These are phyloP conservation scores for Pterostichus madidus DNA, from an alignment of 2,888 invertebrate species.

Conservation along the genomic window DNA sequence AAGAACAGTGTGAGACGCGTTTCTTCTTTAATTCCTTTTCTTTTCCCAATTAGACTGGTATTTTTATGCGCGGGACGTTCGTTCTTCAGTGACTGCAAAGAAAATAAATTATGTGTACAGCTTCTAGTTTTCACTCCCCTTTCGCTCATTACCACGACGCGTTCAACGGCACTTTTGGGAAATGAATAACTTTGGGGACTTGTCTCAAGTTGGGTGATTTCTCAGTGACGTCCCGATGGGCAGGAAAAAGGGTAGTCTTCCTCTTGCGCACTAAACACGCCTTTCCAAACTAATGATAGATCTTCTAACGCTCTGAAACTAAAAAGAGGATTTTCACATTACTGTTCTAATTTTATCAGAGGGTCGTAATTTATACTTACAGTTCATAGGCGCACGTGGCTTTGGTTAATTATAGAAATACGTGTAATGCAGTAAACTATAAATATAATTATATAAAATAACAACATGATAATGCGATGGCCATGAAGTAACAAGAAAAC, in stretches of 20 bases:
- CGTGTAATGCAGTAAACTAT: not conserved
- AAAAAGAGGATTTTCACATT: conserved; percentile 37
- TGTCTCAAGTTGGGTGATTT: conserved; percentile 11
- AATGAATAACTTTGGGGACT: conserved; percentile 52
- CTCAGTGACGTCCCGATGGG: conserved; percentile 22
- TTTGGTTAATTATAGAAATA: not conserved
- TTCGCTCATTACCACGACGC: conserved; percentile 58
- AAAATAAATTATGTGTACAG: conserved; percentile 54
- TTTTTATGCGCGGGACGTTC: conserved; percentile 59
- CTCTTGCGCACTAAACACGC: conserved; percentile 14
- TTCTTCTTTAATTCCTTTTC: conserved; percentile 52
- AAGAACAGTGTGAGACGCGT: conserved; percentile 38
- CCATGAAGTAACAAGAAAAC: too few relatives aligned
- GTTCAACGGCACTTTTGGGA: conserved; percentile 53
- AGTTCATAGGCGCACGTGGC: conserved; percentile 9
- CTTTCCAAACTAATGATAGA: conserved; percentile 39
- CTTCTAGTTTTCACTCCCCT: conserved; percentile 54
- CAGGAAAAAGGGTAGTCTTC: not conserved
- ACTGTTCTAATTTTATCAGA: conserved; percentile 34
- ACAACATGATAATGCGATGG: not conserved
- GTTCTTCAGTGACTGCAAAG: conserved; percentile 3
- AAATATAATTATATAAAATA: not conserved
- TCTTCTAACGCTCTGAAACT: conserved; percentile 20
- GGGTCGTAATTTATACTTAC: conserved; percentile 17
- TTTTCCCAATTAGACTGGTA: conserved; percentile 62